Evolutionary conservation across 1,140 invertebrate genomes (phyloP), one percentile per base, ranked within the genome.

Genomic region (Zaprionus gabonicus): DNA sequence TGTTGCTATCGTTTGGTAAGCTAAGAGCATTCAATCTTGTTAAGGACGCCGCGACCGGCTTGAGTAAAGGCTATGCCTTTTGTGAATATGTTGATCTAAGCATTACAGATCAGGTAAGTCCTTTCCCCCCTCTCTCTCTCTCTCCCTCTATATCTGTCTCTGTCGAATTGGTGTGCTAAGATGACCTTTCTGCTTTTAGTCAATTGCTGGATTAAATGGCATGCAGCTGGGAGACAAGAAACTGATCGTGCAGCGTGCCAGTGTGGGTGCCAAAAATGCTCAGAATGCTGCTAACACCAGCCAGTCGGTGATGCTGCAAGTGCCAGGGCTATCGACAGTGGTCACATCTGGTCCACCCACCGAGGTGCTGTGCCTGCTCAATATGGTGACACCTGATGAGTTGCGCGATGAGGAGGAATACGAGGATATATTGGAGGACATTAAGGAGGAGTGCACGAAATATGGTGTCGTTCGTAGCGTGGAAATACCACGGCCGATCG

Each of bases 161-260:
- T 13, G 5, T 17, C n/a, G 13, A 38, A 25, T 17, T 36, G 4
- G 55, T 63, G n/a, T 27, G 17, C 25, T 13, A 27, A 82, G 80
- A 36, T 20, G 38, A n/a, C 51, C 2, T 6, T 12, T 15, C 2
- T 59, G 41, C 9, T 20, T 65, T 2, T 91, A 98, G 96, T 99
- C 99, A 9, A 99, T 99, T 93, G 98, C 98, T 91, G 99, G 99
- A 70, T 94, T 99, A 20, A 99, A 99, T 94, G 99, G 99, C 53
- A 99, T 99, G 99, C 98, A 99, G 93, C 94, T 99, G 41, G 99
- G 99, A 38, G 99, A 99, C 93, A 99, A 99, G 93, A 99, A 99
- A 91, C 94, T 99, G 4, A 99, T 99, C 81, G 99, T 99, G 1
- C 99, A 99, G 94, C 94, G 99, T 64, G 98, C 98, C 5, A 98